Percentiles rank a stretch among this genome's conserved stretches.
Evolutionary conservation across 2,113 vertebrate species (phyloP).

Genomic region (Centropus unirufus): DNA sequence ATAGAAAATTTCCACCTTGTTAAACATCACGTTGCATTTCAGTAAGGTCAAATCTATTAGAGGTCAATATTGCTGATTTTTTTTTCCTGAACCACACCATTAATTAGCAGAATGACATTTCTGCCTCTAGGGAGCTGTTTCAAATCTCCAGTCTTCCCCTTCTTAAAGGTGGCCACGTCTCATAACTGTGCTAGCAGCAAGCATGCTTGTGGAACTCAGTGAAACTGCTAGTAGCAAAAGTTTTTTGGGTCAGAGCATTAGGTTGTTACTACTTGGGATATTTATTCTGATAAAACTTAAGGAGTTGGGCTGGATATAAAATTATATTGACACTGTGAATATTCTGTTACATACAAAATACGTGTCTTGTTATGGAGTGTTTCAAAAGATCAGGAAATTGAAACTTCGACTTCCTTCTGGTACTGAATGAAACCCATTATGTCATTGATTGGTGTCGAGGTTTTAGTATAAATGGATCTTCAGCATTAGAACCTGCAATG

Average conservation of each 20-base stretch:
- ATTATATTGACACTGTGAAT: accelerated
- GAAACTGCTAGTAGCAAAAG: neutral
- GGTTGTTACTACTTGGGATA: neutral
- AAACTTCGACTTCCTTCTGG: neutral
- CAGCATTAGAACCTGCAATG: neutral
- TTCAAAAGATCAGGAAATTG: neutral
- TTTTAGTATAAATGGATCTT: neutral
- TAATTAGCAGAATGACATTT: neutral
- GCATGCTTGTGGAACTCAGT: neutral
- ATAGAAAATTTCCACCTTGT: neutral
- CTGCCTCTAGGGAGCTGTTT: neutral
- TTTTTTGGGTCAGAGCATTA: neutral
- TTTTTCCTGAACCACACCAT: neutral
- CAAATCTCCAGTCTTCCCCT: neutral
- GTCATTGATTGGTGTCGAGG: neutral
- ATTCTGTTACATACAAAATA: neutral
- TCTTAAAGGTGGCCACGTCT: neutral
- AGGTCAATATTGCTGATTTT: neutral
- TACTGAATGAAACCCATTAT: neutral
- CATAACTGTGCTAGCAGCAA: neutral
- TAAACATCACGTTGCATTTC: neutral
- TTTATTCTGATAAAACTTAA: neutral
- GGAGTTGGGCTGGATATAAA: neutral
- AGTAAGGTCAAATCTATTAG: neutral
- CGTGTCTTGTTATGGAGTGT: neutral